These are phyloP conservation scores for Drosophila mercatorum DNA, from an alignment of 2,888 invertebrate species.

Conservation along the genomic window DNA sequence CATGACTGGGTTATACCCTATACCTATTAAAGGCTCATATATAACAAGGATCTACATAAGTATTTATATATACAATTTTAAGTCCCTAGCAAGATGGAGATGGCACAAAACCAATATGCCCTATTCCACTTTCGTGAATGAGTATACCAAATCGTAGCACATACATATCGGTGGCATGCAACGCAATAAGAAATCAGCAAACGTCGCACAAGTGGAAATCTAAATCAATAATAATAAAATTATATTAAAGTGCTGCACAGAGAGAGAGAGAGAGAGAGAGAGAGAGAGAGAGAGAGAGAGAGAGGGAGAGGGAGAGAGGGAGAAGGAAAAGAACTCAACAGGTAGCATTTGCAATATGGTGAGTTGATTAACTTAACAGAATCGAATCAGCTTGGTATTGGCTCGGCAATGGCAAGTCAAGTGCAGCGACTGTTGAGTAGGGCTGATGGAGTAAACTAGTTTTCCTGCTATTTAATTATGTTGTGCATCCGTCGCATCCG, in stretches of 20 bases:
- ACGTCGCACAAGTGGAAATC: slow-evolving; percentile 23
- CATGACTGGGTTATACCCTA: background rate
- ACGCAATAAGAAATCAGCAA: slow-evolving; percentile 35
- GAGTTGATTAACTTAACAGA: slow-evolving; percentile 58
- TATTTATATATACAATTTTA: too few relatives aligned
- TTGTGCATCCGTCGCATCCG: slow-evolving; percentile 31
- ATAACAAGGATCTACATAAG: too few relatives aligned
- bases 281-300: background rate
- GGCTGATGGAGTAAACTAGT: slow-evolving; percentile 41
- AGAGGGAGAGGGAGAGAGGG: background rate
- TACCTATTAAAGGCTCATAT: too few relatives aligned
- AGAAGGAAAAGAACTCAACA: slow-evolving; percentile 34
- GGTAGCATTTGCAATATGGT: slow-evolving; percentile 42
- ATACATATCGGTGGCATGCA: background rate
- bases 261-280: too few relatives aligned
- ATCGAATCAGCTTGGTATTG: slow-evolving; percentile 57
- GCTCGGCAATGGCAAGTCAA: slow-evolving; percentile 23
- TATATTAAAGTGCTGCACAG: slow-evolving; percentile 25
- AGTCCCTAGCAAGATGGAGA: too few relatives aligned
- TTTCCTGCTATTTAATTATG: slow-evolving; percentile 64
- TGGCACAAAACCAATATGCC: too few relatives aligned
- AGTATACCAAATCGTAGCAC: background rate
- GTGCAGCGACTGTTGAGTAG: slow-evolving; percentile 21
- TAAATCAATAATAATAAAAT: slow-evolving; percentile 68
- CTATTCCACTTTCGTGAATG: too few relatives aligned